These are phyloP conservation scores for Clanis bilineata DNA, from an alignment of 2,888 invertebrate genomes.

Conservation along the genomic window DNA sequence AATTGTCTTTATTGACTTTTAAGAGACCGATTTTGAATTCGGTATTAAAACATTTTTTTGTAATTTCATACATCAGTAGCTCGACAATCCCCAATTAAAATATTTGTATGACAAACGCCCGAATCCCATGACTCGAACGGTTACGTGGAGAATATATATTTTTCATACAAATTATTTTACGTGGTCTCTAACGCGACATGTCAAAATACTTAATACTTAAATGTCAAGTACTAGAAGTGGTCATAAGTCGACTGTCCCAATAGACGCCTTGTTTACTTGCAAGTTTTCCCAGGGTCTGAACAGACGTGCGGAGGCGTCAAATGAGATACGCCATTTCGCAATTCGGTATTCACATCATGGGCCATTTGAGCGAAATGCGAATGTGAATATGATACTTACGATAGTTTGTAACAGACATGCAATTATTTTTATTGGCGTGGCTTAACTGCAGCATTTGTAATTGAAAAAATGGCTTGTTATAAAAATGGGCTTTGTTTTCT, in stretches of 20 bases:
- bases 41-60: too few relatives aligned
- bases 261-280: not conserved
- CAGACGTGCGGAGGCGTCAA: not conserved
- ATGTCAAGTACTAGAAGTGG: too few relatives aligned
- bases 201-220: too few relatives aligned
- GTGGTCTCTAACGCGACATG: too few relatives aligned
- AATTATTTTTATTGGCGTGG: not conserved
- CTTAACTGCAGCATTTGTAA: not conserved
- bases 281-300: not conserved
- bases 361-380: slow-evolving; percentile 5
- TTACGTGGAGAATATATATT: too few relatives aligned
- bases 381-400: not conserved
- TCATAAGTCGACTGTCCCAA: not conserved
- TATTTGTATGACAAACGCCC: too few relatives aligned
- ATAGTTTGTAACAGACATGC: not conserved
- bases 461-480: not conserved
- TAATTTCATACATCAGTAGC: too few relatives aligned
- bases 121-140: too few relatives aligned
- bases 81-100: too few relatives aligned
- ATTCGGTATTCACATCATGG: not conserved
- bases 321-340: not conserved
- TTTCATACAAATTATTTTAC: too few relatives aligned
- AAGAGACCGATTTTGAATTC: too few relatives aligned
- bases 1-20: too few relatives aligned
- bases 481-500: not conserved